phyloP scores from a whole-genome alignment of 2,888 invertebrate genomes.

The Acanthosepion pharaonis region DNA sequence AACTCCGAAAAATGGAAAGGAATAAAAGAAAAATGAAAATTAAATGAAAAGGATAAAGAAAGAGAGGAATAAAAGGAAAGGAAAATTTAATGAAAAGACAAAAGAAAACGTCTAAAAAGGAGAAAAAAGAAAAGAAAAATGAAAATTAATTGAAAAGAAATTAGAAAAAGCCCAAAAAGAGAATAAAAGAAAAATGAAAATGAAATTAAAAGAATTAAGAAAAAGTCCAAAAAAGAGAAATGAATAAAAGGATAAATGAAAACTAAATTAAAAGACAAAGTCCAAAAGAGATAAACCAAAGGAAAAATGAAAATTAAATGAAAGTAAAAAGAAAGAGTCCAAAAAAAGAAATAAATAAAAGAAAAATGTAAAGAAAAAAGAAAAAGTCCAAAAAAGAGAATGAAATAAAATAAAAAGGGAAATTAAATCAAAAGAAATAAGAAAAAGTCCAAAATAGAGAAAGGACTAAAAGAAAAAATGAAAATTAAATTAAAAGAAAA shows the following conservation, averaged over 20 bases:
- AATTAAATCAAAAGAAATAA: neutral
- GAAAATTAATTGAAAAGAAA: too few relatives aligned
- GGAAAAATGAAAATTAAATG: neutral
- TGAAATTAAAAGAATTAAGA: too few relatives aligned
- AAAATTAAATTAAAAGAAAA: neutral
- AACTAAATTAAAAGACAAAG: neutral
- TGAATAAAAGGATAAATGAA: neutral
- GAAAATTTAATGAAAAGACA: too few relatives aligned
- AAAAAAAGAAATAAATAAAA: neutral
- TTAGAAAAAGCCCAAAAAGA: too few relatives aligned
- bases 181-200: neutral
- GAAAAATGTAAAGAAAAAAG: neutral
- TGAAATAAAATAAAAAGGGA: neutral
- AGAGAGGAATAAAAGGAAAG: too few relatives aligned
- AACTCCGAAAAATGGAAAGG: too few relatives aligned
- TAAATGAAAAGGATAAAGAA: too few relatives aligned
- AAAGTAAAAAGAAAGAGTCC: neutral
- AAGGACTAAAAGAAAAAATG: neutral
- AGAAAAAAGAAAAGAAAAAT: too few relatives aligned
- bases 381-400: neutral
- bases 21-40: too few relatives aligned
- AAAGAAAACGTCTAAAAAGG: too few relatives aligned
- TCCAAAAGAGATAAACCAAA: neutral
- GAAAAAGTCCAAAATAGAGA: neutral
- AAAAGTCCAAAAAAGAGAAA: neutral